These are phyloP conservation scores for Pemphigus obesinymphae DNA, from an alignment of 1,140 invertebrate species.

Conservation along the genomic window DNA sequence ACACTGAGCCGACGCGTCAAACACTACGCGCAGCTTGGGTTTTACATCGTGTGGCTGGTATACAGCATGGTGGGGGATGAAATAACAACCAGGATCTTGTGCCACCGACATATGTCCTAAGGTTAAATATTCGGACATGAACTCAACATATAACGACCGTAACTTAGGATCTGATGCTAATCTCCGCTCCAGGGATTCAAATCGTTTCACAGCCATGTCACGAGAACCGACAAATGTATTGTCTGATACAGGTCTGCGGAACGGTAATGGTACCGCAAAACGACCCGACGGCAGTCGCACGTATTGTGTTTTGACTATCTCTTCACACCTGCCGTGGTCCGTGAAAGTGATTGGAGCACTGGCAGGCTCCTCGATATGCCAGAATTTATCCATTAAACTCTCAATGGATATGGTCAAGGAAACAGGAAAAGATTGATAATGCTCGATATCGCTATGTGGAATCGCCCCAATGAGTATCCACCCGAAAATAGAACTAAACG, in stretches of 20 bases:
- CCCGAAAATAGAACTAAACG: not conserved
- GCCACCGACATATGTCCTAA: too few relatives aligned
- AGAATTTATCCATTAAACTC: not conserved
- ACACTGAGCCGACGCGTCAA: not conserved
- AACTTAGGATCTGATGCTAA: too few relatives aligned
- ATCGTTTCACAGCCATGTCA: too few relatives aligned
- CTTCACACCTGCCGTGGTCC: not conserved
- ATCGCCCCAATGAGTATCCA: constrained; percentile 6
- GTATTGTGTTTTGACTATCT: not conserved
- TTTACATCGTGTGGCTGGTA: not conserved
- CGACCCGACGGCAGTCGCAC: too few relatives aligned
- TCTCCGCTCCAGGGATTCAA: too few relatives aligned
- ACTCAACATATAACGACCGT: not conserved
- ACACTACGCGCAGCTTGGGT: too few relatives aligned
- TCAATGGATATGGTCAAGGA: not conserved
- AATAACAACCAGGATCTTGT: not conserved
- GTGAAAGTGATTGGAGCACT: not conserved
- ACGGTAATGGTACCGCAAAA: too few relatives aligned
- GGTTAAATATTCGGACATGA: too few relatives aligned
- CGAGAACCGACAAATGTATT: too few relatives aligned
- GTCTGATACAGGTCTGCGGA: too few relatives aligned
- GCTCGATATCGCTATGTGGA: not conserved
- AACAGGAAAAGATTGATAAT: not conserved
- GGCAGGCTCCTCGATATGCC: not conserved
- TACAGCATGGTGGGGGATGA: not conserved